phyloP scores from a whole-genome alignment of 2,888 invertebrate species.

The Gastrophysa polygoni region DNA sequence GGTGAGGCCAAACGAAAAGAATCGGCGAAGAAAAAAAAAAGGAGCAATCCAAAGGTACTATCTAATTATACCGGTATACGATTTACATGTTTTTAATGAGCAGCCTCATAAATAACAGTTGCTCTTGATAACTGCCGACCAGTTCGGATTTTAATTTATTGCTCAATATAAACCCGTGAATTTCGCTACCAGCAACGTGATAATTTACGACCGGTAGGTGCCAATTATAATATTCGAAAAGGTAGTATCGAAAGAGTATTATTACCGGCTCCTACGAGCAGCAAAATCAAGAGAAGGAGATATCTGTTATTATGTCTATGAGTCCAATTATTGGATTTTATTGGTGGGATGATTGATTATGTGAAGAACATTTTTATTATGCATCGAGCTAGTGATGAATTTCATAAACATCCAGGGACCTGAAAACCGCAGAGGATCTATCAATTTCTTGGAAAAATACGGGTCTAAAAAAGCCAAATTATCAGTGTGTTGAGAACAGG shows the following conservation, averaged over 20 bases:
- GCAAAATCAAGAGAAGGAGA: not conserved
- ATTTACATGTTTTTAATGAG: conserved; percentile 14
- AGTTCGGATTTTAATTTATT: conserved; percentile 9
- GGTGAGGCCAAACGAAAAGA: not conserved
- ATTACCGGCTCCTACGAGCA: not conserved
- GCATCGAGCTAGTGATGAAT: too few species aligned
- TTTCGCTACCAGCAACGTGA: conserved; percentile 7
- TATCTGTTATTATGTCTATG: too few species aligned
- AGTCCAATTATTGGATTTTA: too few species aligned
- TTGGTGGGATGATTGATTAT: too few species aligned
- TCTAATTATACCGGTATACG: conserved; percentile 14
- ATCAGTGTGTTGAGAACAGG: too few species aligned
- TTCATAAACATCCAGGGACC: too few species aligned
- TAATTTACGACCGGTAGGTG: conserved; percentile 9
- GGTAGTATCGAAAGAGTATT: conserved; percentile 6
- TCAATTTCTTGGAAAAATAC: too few species aligned
- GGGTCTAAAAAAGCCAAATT: too few species aligned
- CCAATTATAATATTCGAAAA: conserved; percentile 14
- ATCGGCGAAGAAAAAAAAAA: not conserved
- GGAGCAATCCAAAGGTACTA: conserved; percentile 4
- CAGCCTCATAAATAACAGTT: conserved; percentile 15
- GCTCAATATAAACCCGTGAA: conserved; percentile 16
- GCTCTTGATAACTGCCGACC: conserved; percentile 8
- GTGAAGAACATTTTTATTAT: too few species aligned
- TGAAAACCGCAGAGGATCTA: too few species aligned